Evolutionary conservation across 2,888 invertebrate genomes (phyloP), one percentile per base, ranked within the genome.

Genomic region (Cepaea hortensis): DNA sequence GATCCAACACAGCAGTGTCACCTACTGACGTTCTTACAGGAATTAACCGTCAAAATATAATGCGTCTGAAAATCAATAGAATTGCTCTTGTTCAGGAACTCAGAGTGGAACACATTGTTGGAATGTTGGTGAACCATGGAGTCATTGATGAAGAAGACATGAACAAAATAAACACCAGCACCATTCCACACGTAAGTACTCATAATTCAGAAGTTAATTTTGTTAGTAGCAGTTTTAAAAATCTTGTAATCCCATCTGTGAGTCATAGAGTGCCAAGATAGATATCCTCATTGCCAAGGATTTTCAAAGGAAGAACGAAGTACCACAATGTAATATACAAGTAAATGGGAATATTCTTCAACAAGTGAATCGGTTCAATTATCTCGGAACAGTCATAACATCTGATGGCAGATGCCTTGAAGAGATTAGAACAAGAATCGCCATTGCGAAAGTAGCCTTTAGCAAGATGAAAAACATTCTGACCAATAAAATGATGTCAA

Each of bases 31-130:
- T 73, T 18, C 73, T 72, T 4, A 88, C 88, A 61, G 92, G 92
- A 3, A 89, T 91, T 48, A 91, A 93, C 80, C 90, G 89, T 81
- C 93, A 93, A 84, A 93, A 93, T 90, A 86, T 92, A 23, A 92
- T 92, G 93, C 89, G 93, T 70, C 87, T 93, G 35, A 90, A 91
- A 62, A 92, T 93, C 46, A 93, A 93, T 87, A 88, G 93, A 70
- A 92, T 93, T 72, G 93, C 93, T 11, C 87, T 93, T 75, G 91
- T 93, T 11, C 93, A 93, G 86, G 93, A 93, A 83, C 87, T 93
- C 18, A 88, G 90, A 81, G 92, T 93, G 1, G 93, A 93, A 72
- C 92, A 93, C 84, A 87, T 93, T 13, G 72, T 92, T 11, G 88
- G 88, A 23, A 88, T 90, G 62, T 89, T 93, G 15, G 88, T 89